Evolutionary conservation across 2,888 invertebrate species (phyloP), one percentile per base, ranked within the genome.

Genomic region (Tenthredo distinguenda): DNA sequence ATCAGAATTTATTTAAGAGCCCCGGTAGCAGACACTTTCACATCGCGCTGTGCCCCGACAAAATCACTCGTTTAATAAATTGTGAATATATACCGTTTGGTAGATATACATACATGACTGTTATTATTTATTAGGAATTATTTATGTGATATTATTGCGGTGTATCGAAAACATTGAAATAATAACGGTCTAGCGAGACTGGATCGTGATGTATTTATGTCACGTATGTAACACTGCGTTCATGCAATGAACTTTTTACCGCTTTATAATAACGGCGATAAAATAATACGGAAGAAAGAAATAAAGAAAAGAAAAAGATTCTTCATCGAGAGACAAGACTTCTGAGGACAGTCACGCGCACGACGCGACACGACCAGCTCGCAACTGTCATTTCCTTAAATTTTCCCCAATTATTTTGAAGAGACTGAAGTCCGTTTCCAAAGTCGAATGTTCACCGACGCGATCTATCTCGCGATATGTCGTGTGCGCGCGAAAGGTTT

Each of bases 11-110:
- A 55, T 55, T n/a, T 6, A 5, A n/a, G 55, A n/a, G n/a, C n/a
- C n/a, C n/a, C 55, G 55, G n/a, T n/a, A 55, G 55, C 55, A 55
- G 55, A 55, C 55, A 55, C 55, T 55, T 55, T 55, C 55, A 55
- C 55, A 55, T 55, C 55, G 55, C 55, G n/a, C n/a, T 7, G n/a
- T 7, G n/a, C 1, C 6, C n/a, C 18, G 55, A 55, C 6, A 10
- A n/a, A 7, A 18, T 18, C 0, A n/a, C 5, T 18, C n/a, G 7
- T 55, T 55, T 55, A 55, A 55, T n/a, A 55, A 55, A 55, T 55
- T 7, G 6, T 55, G 6, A n/a, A n/a, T 55, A 1, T 6, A n/a
- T n/a, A 7, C 55, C n/a, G 6, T 55, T 55, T 2, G n/a, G n/a
- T n/a, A n/a, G n/a, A n/a, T n/a, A 50, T n/a, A n/a, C 7, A n/a